These are phyloP conservation scores for Anastatus disparis DNA, from an alignment of 1,140 invertebrate species.

Conservation along the genomic window DNA sequence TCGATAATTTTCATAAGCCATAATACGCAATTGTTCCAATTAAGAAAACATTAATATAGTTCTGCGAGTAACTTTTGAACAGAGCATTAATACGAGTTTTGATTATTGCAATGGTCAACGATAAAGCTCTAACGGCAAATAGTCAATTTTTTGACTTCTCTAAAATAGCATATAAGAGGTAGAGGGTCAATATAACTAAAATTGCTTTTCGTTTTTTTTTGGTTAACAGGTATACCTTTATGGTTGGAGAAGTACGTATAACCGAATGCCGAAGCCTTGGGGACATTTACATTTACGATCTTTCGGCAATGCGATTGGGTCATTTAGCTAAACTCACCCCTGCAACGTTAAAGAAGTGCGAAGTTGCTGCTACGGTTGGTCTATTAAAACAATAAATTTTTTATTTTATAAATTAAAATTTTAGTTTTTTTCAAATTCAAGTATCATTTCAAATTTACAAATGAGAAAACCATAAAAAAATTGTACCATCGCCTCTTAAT, in stretches of 20 bases:
- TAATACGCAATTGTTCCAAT: conserved; percentile 5
- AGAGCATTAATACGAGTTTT: background rate
- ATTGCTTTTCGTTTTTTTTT: conserved; percentile 19
- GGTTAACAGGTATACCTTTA: conserved; percentile 52
- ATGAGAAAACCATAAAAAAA: no score
- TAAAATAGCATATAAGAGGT: background rate
- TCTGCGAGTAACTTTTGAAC: background rate
- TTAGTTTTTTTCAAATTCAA: no score
- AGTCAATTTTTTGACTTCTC: conserved; percentile 8
- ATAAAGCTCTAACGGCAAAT: conserved; percentile 16
- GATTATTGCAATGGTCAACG: background rate
- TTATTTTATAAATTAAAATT: no score
- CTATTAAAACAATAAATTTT: background rate
- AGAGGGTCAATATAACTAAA: background rate
- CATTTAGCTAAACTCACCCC: conserved; percentile 56
- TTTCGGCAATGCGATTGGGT: conserved; percentile 51
- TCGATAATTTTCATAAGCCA: background rate
- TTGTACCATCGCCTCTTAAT: no score
- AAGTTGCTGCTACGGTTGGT: conserved; percentile 52
- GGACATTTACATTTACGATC: conserved; percentile 58
- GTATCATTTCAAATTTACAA: no score
- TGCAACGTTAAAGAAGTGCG: conserved; percentile 56
- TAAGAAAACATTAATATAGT: conserved; percentile 20
- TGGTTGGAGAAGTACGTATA: conserved; percentile 53
- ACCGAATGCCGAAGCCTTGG: conserved; percentile 55